Base-by-base conservation (phyloP, 2,113 vertebrate species). In the Lamprologus sp. region DNA sequence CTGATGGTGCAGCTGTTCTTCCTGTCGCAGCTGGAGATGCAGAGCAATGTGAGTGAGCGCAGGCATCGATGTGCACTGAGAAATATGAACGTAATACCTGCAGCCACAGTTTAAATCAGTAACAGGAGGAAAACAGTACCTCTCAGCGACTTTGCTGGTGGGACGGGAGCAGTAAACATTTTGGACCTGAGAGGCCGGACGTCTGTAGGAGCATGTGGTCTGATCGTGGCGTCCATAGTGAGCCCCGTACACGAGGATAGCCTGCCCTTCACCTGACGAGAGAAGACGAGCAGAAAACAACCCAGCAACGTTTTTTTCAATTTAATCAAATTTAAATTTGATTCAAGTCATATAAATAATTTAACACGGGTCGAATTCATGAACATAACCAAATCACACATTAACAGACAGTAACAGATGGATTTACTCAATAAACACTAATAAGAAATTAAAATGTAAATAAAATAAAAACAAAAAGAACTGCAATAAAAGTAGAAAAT, bases 211-310 rank as follows among this genome's bases (percentile, higher is more conserved):
- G 12, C 90, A 91, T 1, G 79, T 87, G 75, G 45, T 45, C 1
- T 1, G 4, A 40, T 92, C 88, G 1, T 14, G 42, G 7, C 90
- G 90, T 37, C 90, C 90, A 21, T 85, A 91, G 51, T 89, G n/a
- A 6, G 85, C 82, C 4, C 54, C 35, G 5, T 81, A 23, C 12
- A 91, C 28, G 1, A 3, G 6, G 9, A 91, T 83, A 7, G 77
- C 19, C 45, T 77, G 68, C 1, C 65, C 79, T 7, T 13, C 10
- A n/a, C 45, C 87, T 90, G 68, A 53, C 17, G 47, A 17, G 15
- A 56, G 21, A 65, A 31, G 31, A 65, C 5, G 6, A 35, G 60
- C 60, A 37, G 17, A 65, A 65, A 11, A 37, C 33, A 37, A n/a
- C 19, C 60, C 15, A 33, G 28, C 28, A 63, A 19, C 5, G 0